Percentiles rank a stretch among this genome's conserved stretches.
phyloP scores from a whole-genome alignment of 2,888 invertebrate genomes.

The Hymenopus coronatus region DNA sequence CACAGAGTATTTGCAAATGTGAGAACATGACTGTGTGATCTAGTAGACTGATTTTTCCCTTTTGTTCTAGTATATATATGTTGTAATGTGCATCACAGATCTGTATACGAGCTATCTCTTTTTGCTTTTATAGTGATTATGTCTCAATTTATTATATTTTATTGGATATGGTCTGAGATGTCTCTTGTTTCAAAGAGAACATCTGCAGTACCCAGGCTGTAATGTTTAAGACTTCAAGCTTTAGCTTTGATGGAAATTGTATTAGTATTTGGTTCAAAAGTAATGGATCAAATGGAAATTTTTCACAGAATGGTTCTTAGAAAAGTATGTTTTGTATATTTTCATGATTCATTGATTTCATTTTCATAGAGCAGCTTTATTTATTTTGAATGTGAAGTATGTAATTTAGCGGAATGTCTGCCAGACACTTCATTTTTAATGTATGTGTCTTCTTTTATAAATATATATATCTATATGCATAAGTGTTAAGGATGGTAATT shows the following conservation, averaged over 20 bases:
- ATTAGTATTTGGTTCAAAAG: not conserved
- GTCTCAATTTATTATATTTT: not conserved
- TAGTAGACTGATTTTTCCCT: conserved; percentile 3
- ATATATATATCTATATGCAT: not conserved
- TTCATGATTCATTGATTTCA: not conserved
- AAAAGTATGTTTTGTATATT: conserved; percentile 1
- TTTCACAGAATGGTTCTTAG: not conserved
- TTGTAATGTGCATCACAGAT: not conserved
- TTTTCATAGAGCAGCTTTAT: not conserved
- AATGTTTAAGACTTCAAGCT: not conserved
- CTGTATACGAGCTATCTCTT: not conserved
- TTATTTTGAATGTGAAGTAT: conserved; percentile 5
- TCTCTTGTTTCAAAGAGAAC: not conserved
- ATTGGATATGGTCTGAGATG: not conserved
- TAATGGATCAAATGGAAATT: not conserved
- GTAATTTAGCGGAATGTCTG: not conserved
- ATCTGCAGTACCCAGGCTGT: not conserved
- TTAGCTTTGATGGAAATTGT: not conserved
- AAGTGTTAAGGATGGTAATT: conserved; percentile 4
- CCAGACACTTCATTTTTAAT: not conserved
- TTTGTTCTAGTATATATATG: not conserved
- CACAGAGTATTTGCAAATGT: not conserved
- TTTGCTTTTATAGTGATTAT: not conserved
- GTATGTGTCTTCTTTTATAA: not conserved
- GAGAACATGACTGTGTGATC: not conserved